phyloP scores from a whole-genome alignment of 2,113 vertebrate genomes.

The Melospiza georgiana region DNA sequence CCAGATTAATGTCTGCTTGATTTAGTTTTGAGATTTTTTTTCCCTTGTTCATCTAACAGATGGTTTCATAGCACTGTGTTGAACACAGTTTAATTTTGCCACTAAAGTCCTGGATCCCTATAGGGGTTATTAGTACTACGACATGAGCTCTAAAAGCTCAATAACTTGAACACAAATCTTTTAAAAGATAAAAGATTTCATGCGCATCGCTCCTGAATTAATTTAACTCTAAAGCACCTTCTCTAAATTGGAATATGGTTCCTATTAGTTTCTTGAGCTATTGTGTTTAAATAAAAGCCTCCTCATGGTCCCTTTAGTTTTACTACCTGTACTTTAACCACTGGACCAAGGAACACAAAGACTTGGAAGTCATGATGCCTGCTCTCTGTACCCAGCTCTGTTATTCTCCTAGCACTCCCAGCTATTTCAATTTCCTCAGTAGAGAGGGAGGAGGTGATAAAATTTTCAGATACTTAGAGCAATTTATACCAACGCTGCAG shows the following conservation, averaged over 20 bases:
- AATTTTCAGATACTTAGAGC: neutral
- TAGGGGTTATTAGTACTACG: neutral
- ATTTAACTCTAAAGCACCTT: neutral
- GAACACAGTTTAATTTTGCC: neutral
- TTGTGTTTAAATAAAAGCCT: neutral
- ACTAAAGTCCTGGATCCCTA: neutral
- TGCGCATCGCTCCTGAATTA: neutral
- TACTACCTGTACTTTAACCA: neutral
- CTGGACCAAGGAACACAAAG: neutral
- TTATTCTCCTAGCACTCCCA: neutral
- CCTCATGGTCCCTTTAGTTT: neutral
- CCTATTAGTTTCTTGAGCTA: neutral
- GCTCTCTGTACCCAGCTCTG: neutral
- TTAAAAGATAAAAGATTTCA: neutral
- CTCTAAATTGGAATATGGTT: neutral
- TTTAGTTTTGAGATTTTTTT: neutral
- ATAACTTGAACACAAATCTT: neutral
- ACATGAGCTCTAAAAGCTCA: neutral
- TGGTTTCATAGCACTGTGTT: neutral
- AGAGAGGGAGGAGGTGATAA: neutral
- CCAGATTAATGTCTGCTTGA: slow-evolving; percentile 21
- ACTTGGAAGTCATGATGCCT: neutral
- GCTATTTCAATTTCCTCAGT: neutral
- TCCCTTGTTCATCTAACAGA: neutral
- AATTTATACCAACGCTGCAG: neutral